Base-by-base conservation (phyloP, 2,888 invertebrate genomes). In the Chrysina gloriosa region DNA sequence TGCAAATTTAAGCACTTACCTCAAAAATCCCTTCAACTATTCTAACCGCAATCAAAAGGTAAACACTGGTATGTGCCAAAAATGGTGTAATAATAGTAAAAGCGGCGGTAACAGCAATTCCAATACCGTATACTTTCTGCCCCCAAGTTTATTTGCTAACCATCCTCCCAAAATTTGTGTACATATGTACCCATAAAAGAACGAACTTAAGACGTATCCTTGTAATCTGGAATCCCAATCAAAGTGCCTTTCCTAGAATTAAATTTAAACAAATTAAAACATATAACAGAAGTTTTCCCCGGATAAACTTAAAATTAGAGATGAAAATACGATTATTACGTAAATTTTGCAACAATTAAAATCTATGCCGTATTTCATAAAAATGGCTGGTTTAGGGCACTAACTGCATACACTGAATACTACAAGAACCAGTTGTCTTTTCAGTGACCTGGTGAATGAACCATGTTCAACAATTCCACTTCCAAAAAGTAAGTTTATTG, bases 121-220 rank as follows among this genome's bases (percentile, higher is more conserved):
- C 94, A 70, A 89, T 83, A 21, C 93, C 94, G 80, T 92, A 92
- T 11, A 93, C 89, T 75, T 90, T 87, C 85, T 94, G 94, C 70
- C 96, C 97, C 97, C 97, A 79, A 94, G 88, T 80, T 89, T 89
- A 74, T 92, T 89, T 2, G 94, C 93, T 54, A 97, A 83, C 88
- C 91, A 93, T 52, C 95, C 95, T 0, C 95, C 95, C 0, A 92
- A 86, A 39, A 95, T 84, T 81, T 93, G 95, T 0, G 95, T 95
- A 67, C 92, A 82, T 67, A 95, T 88, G 82, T 96, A 96, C 0
- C 95, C 95, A 78, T 94, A 95, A 85, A 96, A 96, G 83, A 96
- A 96, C 0, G 94, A 92, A 77, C 94, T 93, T 58, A 96, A 83
- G 27, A 96, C 88, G 61, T 92, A 83, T 0, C 95, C 95, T 82